Conservation (phyloP, 1,140 invertebrate species). For the Penaeus chinensis region DNA sequence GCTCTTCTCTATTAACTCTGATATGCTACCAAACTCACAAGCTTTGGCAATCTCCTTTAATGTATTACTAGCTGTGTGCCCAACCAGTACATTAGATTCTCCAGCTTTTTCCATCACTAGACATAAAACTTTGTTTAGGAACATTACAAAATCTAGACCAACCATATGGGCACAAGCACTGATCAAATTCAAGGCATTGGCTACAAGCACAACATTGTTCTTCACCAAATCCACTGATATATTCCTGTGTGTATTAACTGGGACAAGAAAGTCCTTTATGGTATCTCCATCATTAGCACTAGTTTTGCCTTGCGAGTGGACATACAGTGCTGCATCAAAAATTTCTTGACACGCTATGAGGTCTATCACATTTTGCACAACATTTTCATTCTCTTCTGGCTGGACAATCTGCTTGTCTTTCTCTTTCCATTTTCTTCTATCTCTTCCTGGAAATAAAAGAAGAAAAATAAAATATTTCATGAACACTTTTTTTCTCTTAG, state of each 20-base stretch:
- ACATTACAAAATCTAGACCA: slow-evolving; percentile 38
- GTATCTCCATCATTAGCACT: neutral
- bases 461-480: too few species aligned
- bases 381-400: slow-evolving; percentile 22
- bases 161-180: slow-evolving; percentile 41
- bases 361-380: slow-evolving; percentile 31
- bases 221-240: slow-evolving; percentile 30
- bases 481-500: too few species aligned
- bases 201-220: slow-evolving; percentile 47
- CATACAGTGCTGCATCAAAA: slow-evolving; percentile 11
- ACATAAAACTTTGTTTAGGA: slow-evolving; percentile 49
- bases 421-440: slow-evolving; percentile 22
- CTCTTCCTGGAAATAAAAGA: slow-evolving; percentile 2
- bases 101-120: slow-evolving; percentile 53
- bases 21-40: slow-evolving; percentile 37
- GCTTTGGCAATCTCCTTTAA: slow-evolving; percentile 35
- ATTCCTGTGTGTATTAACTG: slow-evolving; percentile 27
- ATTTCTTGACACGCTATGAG: slow-evolving; percentile 20
- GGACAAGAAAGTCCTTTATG: neutral
- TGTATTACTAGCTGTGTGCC: slow-evolving; percentile 36
- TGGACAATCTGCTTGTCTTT: slow-evolving; percentile 1
- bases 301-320: neutral
- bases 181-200: slow-evolving; percentile 34
- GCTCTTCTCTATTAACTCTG: slow-evolving; percentile 36
- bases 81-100: slow-evolving; percentile 47